Percentiles rank a stretch among this genome's conserved stretches.
phyloP scores from a whole-genome alignment of 2,888 invertebrate genomes.

The Drosophila infuscata region DNA sequence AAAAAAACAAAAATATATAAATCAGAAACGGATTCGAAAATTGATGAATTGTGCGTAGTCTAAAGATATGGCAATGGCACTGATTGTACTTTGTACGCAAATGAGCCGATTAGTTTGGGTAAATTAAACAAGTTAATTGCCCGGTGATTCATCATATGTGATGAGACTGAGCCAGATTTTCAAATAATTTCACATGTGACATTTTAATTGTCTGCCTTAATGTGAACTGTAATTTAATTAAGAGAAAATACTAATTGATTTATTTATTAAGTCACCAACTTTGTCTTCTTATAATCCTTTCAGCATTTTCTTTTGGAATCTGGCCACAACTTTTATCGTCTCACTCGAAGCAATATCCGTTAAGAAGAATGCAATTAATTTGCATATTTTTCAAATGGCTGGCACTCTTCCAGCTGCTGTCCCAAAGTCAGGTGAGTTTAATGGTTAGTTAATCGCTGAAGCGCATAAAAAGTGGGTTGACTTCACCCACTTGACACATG shows the following conservation, averaged over 20 bases:
- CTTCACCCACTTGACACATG: constrained; percentile 65
- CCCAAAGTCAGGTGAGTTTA: constrained; percentile 78
- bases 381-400: constrained; percentile 64
- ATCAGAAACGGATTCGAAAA: constrained; percentile 36
- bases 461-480: constrained; percentile 6
- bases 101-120: constrained; percentile 69
- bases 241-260: not conserved
- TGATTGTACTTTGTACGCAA: constrained; percentile 63
- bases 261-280: not conserved
- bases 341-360: not conserved
- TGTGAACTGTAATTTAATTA: not conserved
- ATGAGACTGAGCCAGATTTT: constrained; percentile 15
- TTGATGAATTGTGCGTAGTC: constrained; percentile 58
- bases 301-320: not conserved
- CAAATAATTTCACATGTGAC: constrained; percentile 11
- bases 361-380: constrained; percentile 49
- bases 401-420: constrained; percentile 75
- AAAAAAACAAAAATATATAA: constrained; percentile 18
- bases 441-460: constrained; percentile 1
- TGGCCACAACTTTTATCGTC: not conserved
- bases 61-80: constrained; percentile 42
- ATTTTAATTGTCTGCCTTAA: constrained; percentile 8
- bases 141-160: constrained; percentile 18
- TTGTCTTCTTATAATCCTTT: not conserved
- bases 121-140: constrained; percentile 68